Conservation (phyloP, 1,140 invertebrate species). For the Pogonomyrmex californicus region DNA sequence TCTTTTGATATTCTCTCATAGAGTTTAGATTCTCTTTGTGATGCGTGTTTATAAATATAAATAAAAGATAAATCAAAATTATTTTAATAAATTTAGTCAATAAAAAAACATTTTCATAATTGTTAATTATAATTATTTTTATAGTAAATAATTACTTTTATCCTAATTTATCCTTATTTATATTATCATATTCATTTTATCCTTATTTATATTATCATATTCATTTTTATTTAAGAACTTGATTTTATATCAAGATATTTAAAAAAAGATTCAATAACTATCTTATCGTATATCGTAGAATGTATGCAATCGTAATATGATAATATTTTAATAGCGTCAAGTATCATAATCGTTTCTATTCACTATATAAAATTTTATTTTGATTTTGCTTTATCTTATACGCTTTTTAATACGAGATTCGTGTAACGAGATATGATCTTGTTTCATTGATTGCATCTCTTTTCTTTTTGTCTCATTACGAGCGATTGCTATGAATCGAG, state of each 20-base stretch:
- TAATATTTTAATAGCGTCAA: not conserved
- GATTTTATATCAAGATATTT: too few relatives aligned
- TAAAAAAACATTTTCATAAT: too few relatives aligned
- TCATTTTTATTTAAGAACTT: too few relatives aligned
- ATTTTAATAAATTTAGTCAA: too few relatives aligned
- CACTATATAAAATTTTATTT: not conserved
- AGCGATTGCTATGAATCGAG: conserved; percentile 26
- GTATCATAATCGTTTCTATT: not conserved
- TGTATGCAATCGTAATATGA: not conserved
- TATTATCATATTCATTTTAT: too few relatives aligned
- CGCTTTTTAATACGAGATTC: not conserved
- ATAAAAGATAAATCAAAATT: too few relatives aligned
- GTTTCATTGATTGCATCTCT: not conserved
- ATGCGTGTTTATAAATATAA: too few relatives aligned
- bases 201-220: too few relatives aligned
- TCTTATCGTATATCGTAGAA: not conserved
- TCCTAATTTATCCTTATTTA: too few relatives aligned
- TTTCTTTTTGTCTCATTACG: not conserved
- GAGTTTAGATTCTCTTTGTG: not conserved
- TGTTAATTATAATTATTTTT: too few relatives aligned
- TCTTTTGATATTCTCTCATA: not conserved
- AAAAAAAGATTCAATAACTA: too few relatives aligned
- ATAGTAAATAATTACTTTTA: too few relatives aligned
- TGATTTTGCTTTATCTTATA: not conserved
- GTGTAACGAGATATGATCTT: not conserved